Evolutionary conservation across 2,113 vertebrate species (phyloP), one percentile per base, ranked within the genome.

Genomic region (Leptodactylus fuscus): DNA sequence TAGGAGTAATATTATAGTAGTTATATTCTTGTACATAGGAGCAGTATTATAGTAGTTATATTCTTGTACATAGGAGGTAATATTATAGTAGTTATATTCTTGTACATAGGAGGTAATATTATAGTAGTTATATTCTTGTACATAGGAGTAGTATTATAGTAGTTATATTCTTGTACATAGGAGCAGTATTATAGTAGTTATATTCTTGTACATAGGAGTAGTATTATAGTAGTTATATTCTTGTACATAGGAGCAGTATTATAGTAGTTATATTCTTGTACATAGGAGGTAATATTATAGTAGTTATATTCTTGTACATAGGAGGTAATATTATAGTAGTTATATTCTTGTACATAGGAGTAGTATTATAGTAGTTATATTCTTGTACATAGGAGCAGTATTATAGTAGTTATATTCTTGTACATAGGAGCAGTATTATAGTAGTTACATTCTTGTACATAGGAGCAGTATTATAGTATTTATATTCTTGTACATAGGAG

Each of bases 371-470:
- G 58, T 62, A 62, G 24, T 62, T 62, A 62, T 62, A 62, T 62
- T 29, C 58, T 62, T 62, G 58, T 62, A 62, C 10, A 62, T 62
- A 62, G 24, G 58, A n/a, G 22, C n/a, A n/a, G n/a, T n/a, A n/a
- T n/a, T n/a, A n/a, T n/a, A n/a, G n/a, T n/a, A n/a, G n/a, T n/a
- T n/a, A n/a, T n/a, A n/a, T n/a, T n/a, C n/a, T n/a, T n/a, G n/a
- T n/a, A n/a, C n/a, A n/a, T n/a, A n/a, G n/a, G n/a, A n/a, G 58
- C 58, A 62, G 58, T 62, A 62, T 62, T 62, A 27, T 62, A 62
- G 58, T 62, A 62, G 58, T 62, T 62, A 62, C 29, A 62, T 62
- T 62, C 58, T 62, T 62, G 58, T 62, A 62, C 10, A 62, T 62
- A 62, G 58, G 58, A 5, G 24, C 58, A 62, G 58, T 62, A 62